Base-by-base conservation (phyloP, 1,140 invertebrate species). In the Neodiprion lecontei region DNA sequence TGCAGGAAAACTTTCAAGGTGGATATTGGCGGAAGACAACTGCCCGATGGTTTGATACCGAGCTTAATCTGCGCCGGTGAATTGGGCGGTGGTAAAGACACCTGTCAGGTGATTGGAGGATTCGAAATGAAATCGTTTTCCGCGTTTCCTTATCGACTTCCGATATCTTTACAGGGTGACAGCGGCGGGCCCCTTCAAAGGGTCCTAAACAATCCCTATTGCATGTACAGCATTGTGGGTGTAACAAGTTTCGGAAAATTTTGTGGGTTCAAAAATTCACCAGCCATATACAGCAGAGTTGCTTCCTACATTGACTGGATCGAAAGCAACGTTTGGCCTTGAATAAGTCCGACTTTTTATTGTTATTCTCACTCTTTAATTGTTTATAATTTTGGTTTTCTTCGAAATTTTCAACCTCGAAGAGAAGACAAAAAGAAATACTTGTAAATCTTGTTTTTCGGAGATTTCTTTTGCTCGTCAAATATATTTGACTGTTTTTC, bases 61-160 rank as follows among this genome's bases (percentile, higher is more conserved):
- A 88, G 85, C 0, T 92, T 95, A 87, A 78, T 96, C 67, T 96
- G 95, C 80, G 95, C 94, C 0, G 94, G 94, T 1, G 88, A 92
- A 69, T 84, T 92, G 53, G 85, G 90, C 50, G 93, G 93, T 0
- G 93, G 93, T 2, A 92, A 92, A 77, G 95, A 96, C 79, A 94
- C 94, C 0, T 96, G 95, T 79, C 93, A 95, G 89, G 93, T 92
- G 81, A 74, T 75, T 48, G 71, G 50, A 5, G 5, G 28, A 67
- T 76, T 2, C 65, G 14, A 61, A 21, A 65, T 14, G 61, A 65
- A 65, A 65, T 65, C 8, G 1, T 40, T 40, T 40, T 40, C 28
- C 28, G 5, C 28, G 28, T 40, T 40, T 40, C 5, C 28, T 40
- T 40, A 65, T 0, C 69, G 65, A 68, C 53, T 49, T 21, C n/a